These are phyloP conservation scores for Oxyteleia sp. DNA, from an alignment of 2,888 invertebrate species.

Conservation along the genomic window DNA sequence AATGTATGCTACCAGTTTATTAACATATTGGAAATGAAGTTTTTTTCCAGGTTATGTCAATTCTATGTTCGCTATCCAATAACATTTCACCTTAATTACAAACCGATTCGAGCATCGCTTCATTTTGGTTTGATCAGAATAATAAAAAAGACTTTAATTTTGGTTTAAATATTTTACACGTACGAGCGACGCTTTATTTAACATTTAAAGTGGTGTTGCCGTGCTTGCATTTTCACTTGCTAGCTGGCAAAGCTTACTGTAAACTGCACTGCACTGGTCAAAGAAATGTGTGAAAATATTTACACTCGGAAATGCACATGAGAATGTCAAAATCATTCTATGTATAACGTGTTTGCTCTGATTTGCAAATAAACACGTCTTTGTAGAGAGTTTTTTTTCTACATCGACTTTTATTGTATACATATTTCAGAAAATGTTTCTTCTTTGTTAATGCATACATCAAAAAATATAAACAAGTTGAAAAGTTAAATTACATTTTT, in stretches of 20 bases:
- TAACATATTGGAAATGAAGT: no score
- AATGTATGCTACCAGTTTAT: no score
- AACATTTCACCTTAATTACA: constrained; percentile 34
- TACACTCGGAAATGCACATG: constrained; percentile 46
- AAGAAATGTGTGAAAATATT: constrained; percentile 59
- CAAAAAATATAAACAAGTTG: no score
- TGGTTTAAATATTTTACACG: neutral
- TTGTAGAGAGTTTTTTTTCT: no score
- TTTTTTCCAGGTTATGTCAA: no score
- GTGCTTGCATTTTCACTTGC: constrained; percentile 30
- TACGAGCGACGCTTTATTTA: constrained; percentile 12
- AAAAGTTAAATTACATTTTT: no score
- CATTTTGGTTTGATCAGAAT: neutral
- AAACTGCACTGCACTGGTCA: constrained; percentile 39
- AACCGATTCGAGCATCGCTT: neutral
- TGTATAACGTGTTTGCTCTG: constrained; percentile 42
- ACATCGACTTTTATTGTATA: no score
- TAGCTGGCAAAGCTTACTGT: constrained; percentile 18
- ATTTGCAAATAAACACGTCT: constrained; percentile 56
- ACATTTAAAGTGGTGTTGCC: constrained; percentile 15
- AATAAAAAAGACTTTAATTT: neutral
- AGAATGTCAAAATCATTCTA: constrained; percentile 50
- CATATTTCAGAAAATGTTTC: no score
- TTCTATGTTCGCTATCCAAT: no score
- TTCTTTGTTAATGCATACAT: no score